Evolutionary conservation across 2,113 vertebrate genomes (phyloP).

Genomic region (Strix uralensis): DNA sequence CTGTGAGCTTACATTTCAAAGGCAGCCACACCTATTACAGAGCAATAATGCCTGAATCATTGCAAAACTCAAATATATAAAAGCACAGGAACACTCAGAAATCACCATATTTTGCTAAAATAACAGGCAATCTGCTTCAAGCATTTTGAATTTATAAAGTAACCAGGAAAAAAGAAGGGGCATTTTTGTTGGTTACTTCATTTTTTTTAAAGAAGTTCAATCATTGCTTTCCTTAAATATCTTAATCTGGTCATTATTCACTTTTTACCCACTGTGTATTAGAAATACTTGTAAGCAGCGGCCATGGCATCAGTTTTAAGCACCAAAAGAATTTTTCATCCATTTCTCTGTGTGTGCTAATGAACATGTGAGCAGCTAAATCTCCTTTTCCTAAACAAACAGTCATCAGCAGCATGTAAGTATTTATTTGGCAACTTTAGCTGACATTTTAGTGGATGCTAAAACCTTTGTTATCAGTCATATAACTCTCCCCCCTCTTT

Average conservation of each 20-base stretch:
- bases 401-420: slow-evolving; percentile 57
- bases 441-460: slow-evolving; percentile 69
- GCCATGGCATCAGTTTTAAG: slow-evolving; percentile 60
- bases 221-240: slow-evolving; percentile 81
- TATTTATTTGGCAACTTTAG: slow-evolving; percentile 73
- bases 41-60: slow-evolving; percentile 66
- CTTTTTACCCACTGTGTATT: slow-evolving; percentile 39
- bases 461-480: slow-evolving; percentile 66
- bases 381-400: slow-evolving; percentile 58
- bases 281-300: slow-evolving; percentile 50
- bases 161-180: not conserved
- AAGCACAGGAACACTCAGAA: slow-evolving; percentile 64
- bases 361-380: slow-evolving; percentile 64
- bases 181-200: slow-evolving; percentile 40
- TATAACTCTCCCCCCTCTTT: not conserved
- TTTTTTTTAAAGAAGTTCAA: slow-evolving; percentile 80
- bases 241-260: slow-evolving; percentile 70
- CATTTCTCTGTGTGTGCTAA: slow-evolving; percentile 53
- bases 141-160: slow-evolving; percentile 59
- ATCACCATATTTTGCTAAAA: slow-evolving; percentile 73
- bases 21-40: slow-evolving; percentile 74
- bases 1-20: slow-evolving; percentile 70
- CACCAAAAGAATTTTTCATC: slow-evolving; percentile 57
- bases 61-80: slow-evolving; percentile 65
- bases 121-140: slow-evolving; percentile 64